Evolutionary conservation across 2,797 vertebrate species (phyloP), one percentile per base, ranked within the genome.

Genomic region (Poeciliopsis presidionis): DNA sequence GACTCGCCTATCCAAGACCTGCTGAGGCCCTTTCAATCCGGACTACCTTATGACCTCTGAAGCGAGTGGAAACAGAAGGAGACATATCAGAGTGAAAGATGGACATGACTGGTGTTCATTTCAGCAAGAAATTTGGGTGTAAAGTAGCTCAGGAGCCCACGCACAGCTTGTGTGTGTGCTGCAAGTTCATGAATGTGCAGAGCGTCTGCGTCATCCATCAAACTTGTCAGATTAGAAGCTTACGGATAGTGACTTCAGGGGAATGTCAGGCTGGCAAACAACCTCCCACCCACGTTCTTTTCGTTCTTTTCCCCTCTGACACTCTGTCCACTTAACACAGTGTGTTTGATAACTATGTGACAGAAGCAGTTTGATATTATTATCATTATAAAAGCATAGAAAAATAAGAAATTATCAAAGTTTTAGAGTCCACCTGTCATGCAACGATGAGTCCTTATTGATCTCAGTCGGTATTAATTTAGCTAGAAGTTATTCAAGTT

Each of bases 1-100:
- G 83, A 87, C 81, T 83, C 87, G 88, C 72, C 79, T 83, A 84
- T 86, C 89, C 89, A 76, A 91, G 85, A 90, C 86, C 91, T 90
- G 78, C 57, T 63, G 84, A 91, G 89, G 92, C 90, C 88, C 82
- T 46, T 81, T 82, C 81, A 88, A 88, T 90, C 90, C 86, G 90
- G 84, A 90, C 91, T 90, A 90, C 83, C 77, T 85, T 11, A 8
- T 86, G 86, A 89, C 89, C 90, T 87, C 80, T 1, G n/a, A 5
- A 28, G 53, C 75, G 80, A 88, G 81, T 9, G 41, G 76, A 80
- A 72, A 89, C 78, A 81, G 78, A 78, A 74, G 73, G 36, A 85
- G 53, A 81, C 78, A 88, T 84, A 80, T 88, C 70, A 53, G 59
- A 76, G n/a, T 13, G 70, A 78, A 25, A 82, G 79, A 78, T 78